Conservation (phyloP, 2,113 vertebrate genomes). For the Promerops cafer region DNA sequence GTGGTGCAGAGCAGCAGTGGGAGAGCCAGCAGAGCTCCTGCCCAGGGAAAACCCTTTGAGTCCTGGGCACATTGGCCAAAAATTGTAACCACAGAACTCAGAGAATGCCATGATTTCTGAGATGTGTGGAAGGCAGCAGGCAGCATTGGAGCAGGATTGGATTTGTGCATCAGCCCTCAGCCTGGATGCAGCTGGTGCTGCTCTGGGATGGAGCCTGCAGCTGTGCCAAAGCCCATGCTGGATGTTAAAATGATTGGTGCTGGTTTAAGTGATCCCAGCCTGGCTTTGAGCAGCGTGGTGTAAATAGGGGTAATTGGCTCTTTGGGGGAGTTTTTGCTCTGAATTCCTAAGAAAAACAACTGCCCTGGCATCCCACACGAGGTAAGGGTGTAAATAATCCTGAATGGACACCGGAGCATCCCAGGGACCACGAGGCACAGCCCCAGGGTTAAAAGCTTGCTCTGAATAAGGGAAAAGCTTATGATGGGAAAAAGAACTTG, state of each 20-base stretch:
- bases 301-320: neutral
- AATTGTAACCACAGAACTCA: neutral
- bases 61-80: neutral
- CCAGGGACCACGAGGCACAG: rapidly evolving
- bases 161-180: neutral
- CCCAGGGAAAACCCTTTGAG: neutral
- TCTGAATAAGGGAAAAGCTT: neutral
- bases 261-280: neutral
- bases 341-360: neutral
- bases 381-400: neutral
- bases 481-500: neutral
- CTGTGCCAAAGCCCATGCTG: rapidly evolving
- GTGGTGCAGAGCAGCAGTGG: neutral
- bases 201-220: neutral
- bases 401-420: rapidly evolving
- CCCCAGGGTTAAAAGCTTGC: neutral
- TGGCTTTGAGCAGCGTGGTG: neutral
- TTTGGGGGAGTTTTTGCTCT: neutral
- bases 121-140: rapidly evolving
- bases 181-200: neutral
- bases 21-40: neutral
- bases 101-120: neutral
- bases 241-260: neutral
- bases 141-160: neutral
- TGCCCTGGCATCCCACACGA: rapidly evolving